phyloP scores from a whole-genome alignment of 2,797 vertebrate genomes.

The Threskiornis aethiopicus region DNA sequence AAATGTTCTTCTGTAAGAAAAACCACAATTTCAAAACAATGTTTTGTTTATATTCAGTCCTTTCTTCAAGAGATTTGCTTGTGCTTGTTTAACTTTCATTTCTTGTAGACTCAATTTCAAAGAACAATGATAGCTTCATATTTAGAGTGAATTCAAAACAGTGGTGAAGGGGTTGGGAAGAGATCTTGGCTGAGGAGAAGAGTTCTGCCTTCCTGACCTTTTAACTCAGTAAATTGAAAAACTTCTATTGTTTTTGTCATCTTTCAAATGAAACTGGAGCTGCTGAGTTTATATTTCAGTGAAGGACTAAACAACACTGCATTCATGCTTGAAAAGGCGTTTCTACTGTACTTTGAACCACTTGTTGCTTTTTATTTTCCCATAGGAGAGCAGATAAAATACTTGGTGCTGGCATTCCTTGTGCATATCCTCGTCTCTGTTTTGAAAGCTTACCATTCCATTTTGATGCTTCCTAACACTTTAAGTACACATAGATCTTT shows the following conservation, averaged over 20 bases:
- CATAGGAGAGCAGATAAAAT: neutral
- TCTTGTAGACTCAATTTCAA: neutral
- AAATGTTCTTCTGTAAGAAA: neutral
- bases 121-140: neutral
- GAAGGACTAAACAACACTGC: neutral
- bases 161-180: neutral
- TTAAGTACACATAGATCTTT: neutral
- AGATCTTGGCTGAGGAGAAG: neutral
- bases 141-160: neutral
- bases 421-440: neutral
- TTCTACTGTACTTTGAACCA: neutral
- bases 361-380: neutral
- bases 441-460: neutral
- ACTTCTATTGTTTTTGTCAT: neutral
- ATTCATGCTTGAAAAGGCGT: neutral
- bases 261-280: neutral
- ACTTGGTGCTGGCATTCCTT: neutral
- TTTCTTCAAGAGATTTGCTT: neutral
- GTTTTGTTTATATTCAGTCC: slow-evolving; percentile 8
- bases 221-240: neutral
- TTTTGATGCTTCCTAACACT: neutral
- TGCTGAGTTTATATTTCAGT: neutral
- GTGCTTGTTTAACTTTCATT: neutral
- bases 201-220: neutral
- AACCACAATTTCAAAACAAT: neutral